These are phyloP conservation scores for Pteronura brasiliensis DNA, from an alignment of 2,113 vertebrate genomes.

Conservation along the genomic window DNA sequence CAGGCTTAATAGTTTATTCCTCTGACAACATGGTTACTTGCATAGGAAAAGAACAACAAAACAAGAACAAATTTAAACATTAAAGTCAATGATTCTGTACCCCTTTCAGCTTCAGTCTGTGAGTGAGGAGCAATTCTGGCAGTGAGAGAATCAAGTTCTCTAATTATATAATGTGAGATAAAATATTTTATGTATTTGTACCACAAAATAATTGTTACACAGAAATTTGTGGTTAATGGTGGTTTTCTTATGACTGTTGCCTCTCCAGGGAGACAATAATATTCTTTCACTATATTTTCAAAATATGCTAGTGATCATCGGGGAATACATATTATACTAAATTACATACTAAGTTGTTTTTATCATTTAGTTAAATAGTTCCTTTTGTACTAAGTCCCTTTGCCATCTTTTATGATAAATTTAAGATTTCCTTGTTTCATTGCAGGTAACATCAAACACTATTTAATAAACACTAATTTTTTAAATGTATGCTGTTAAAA, in stretches of 20 bases:
- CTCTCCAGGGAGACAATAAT: neutral
- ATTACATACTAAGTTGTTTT: neutral
- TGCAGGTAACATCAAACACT: neutral
- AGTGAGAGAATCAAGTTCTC: neutral
- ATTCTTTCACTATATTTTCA: neutral
- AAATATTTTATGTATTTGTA: slow-evolving; percentile 12
- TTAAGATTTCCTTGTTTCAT: neutral
- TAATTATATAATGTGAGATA: neutral
- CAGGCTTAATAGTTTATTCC: neutral
- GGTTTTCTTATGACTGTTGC: neutral
- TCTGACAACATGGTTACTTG: neutral
- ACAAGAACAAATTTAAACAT: neutral
- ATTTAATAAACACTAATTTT: slow-evolving; percentile 2
- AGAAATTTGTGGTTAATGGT: neutral
- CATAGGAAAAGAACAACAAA: neutral
- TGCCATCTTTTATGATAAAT: neutral
- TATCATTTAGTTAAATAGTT: neutral
- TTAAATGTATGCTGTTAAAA: neutral
- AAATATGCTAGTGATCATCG: neutral
- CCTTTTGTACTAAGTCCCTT: neutral
- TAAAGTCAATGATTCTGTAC: neutral
- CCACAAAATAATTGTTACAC: neutral
- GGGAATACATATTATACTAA: neutral
- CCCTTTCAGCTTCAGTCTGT: neutral
- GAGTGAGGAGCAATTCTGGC: neutral